A percentile compares a stretch with the other conserved stretches of the same genome.
These are phyloP conservation scores for Monochamus alternatus DNA, from an alignment of 2,888 invertebrate genomes.

Conservation along the genomic window DNA sequence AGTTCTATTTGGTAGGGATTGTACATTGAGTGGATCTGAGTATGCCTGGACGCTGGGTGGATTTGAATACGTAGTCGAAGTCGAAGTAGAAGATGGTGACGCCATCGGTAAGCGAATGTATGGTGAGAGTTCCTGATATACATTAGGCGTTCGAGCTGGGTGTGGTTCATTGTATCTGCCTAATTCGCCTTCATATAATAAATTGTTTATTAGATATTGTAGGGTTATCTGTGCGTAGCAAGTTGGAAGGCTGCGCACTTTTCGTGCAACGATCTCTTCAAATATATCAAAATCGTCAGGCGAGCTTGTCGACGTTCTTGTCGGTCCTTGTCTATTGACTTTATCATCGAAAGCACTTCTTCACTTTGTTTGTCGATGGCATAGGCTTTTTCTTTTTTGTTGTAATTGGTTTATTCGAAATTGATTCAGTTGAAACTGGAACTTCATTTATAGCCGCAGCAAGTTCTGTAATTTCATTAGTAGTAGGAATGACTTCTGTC, in stretches of 20 bases:
- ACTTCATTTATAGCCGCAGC: too few relatives aligned
- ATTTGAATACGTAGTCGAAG: slow-evolving; percentile 8
- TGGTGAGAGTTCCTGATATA: not conserved
- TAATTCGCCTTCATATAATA: slow-evolving; percentile 20
- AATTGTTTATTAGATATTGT: not conserved
- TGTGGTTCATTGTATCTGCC: slow-evolving; percentile 13
- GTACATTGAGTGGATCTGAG: slow-evolving; percentile 5
- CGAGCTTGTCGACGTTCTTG: not conserved
- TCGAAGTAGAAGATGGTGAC: slow-evolving; percentile 3
- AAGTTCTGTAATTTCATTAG: too few relatives aligned
- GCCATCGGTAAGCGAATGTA: not conserved
- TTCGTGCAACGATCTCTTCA: not conserved
- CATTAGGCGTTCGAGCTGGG: not conserved
- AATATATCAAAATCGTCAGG: not conserved
- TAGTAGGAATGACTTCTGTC: too few relatives aligned
- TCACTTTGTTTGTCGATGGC: not conserved
- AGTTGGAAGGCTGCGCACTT: too few relatives aligned
- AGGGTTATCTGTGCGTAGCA: not conserved
- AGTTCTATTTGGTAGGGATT: slow-evolving; percentile 4
- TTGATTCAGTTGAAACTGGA: too few relatives aligned
- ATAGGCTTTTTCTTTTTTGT: too few relatives aligned
- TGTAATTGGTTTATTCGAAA: too few relatives aligned
- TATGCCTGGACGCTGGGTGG: slow-evolving; percentile 7
- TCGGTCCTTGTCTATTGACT: not conserved
- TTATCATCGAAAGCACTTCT: not conserved